Evolutionary conservation across 2,888 invertebrate species (phyloP), one percentile per base, ranked within the genome.

Genomic region (Germaria angustata): DNA sequence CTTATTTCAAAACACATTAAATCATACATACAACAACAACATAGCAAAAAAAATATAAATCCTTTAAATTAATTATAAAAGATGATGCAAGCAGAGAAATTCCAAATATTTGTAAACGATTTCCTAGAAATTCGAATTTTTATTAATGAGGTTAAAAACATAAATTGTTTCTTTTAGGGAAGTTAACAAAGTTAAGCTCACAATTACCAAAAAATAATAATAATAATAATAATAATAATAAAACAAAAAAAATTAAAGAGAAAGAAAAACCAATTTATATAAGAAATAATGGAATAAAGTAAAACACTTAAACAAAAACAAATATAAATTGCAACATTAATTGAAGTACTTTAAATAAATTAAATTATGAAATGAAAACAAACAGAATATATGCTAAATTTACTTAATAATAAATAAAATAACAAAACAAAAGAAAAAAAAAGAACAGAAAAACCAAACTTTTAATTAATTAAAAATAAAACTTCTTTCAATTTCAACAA

Each of bases 131-230:
- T 82, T 82, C 82, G 22, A 55, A 63, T 32, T 78, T 84, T 75
- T 71, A 69, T 68, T 80, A 77, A 65, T 59, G 73, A 75, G 78
- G 63, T 59, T 79, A 76, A 76, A 84, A 78, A 78, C 78, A 55
- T 63, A 63, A 78, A 76, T 63, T 81, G 76, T 81, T 84, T 69
- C 6, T 80, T 77, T 84, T 81, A 81, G 84, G 84, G 81, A 84
- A 81, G 84, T 84, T 81, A 84, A 79, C 81, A 79, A 84, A 76
- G 81, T 84, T 84, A 84, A 81, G 71, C 78, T 81, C 75, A 81
- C 78, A 81, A 75, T 71, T 79, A 79, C 28, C 55, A 84, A 68
- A 28, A 28, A 28, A 28, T 5, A 28, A 28, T 5, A n/a, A n/a
- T n/a, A n/a, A n/a, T n/a, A n/a, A n/a, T n/a, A n/a, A n/a, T n/a